phyloP scores from a whole-genome alignment of 2,797 vertebrate genomes.

The Pseudocheirus occidentalis region DNA sequence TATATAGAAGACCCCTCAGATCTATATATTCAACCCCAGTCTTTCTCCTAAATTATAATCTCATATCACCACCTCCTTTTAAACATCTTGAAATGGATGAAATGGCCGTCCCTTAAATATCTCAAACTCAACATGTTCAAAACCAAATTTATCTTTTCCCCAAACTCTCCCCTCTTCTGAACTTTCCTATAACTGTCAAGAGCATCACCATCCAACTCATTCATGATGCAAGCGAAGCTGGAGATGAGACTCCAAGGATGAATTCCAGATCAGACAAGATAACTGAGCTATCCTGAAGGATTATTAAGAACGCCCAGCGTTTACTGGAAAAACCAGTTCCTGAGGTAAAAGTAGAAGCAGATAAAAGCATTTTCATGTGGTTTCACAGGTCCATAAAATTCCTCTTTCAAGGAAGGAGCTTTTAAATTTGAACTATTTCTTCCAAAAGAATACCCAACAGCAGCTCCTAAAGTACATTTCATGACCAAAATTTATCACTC shows the following conservation, averaged over 20 bases:
- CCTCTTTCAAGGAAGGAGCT: background rate
- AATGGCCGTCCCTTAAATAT: background rate
- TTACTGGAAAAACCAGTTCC: background rate
- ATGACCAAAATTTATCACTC: background rate
- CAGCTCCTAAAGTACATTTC: background rate
- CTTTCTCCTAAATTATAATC: background rate
- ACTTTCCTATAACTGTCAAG: background rate
- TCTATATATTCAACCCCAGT: background rate
- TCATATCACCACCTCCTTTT: background rate
- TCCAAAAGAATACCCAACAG: background rate
- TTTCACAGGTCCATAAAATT: background rate
- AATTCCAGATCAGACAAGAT: background rate
- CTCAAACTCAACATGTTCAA: background rate
- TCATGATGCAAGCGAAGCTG: background rate
- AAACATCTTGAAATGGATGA: background rate
- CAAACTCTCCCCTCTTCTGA: background rate
- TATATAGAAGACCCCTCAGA: background rate
- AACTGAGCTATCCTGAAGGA: background rate
- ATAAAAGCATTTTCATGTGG: background rate
- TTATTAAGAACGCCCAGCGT: constrained; percentile 60
- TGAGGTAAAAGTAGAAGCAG: background rate
- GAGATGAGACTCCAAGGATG: background rate
- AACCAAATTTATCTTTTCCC: background rate
- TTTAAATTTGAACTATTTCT: background rate
- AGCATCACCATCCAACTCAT: background rate